Base-by-base conservation (phyloP, 2,797 vertebrate genomes). In the Otolemur crassicaudatus region DNA sequence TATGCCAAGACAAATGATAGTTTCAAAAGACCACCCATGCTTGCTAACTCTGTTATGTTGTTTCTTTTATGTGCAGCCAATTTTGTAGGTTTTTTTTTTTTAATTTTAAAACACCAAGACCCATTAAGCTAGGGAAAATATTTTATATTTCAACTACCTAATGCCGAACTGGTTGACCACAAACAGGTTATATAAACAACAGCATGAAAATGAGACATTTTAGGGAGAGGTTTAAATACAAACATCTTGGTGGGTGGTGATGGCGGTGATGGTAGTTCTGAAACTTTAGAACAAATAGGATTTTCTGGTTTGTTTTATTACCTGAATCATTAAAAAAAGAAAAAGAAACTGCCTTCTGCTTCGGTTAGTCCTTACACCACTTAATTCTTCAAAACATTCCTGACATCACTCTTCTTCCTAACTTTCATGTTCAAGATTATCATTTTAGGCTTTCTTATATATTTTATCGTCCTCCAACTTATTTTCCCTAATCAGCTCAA, bases 311-410 rank as follows among this genome's bases (percentile, higher is more conserved):
- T 84, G 65, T 85, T 93, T 37, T 91, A 29, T 25, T 84, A 29
- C 53, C 46, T 34, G 61, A 81, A 88, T 94, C 76, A 63, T 56
- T 53, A 79, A 67, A n/a, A 20, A 90, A 76, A 65, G 63, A 27
- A 82, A 83, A 80, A 63, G 84, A 92, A 94, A 46, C 61, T 53
- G 22, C 16, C 1, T 89, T 83, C 40, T 87, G 80, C 43, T 91
- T 73, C 4, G 16, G 91, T 60, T 29, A 79, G 27, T 63, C 19
- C 37, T 67, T 1, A 25, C 69, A 27, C 19, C 10, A 25, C 58
- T 87, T 88, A 90, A 85, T 82, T 87, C 84, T 97, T 95, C 61
- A 90, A 87, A 94, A 80, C 76, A 93, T 61, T 69, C 19, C 22
- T 16, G 7, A 53, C 7, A 7, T 29, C 23, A 16, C 34, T 91